Percentiles rank a stretch among this genome's conserved stretches.
These are phyloP conservation scores for Axea sp. DNA, from an alignment of 2,888 invertebrate species.

Conservation along the genomic window DNA sequence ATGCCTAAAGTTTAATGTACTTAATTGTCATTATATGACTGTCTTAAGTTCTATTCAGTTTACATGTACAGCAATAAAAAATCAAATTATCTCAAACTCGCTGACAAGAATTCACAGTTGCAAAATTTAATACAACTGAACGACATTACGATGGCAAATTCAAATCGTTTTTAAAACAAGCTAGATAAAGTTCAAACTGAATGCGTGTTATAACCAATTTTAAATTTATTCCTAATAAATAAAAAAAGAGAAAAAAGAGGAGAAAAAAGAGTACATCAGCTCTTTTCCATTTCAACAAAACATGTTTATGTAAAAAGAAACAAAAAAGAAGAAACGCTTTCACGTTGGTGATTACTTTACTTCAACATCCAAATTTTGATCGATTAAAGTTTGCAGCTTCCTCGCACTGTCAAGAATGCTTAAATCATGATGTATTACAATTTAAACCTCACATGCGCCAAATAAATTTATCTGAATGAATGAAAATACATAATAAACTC, in stretches of 20 bases:
- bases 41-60: background rate
- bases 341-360: constrained; percentile 24
- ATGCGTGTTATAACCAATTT: constrained; percentile 19
- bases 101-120: background rate
- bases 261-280: too few species aligned
- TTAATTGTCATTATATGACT: background rate
- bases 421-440: constrained; percentile 42
- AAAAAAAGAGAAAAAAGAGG: too few species aligned
- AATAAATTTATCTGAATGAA: constrained; percentile 27
- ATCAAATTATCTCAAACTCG: constrained; percentile 1
- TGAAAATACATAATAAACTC: constrained; percentile 18
- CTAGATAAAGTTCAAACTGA: constrained; percentile 16
- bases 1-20: background rate
- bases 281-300: background rate
- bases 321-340: background rate
- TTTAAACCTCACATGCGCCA: constrained; percentile 16
- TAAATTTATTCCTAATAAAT: constrained; percentile 1
- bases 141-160: constrained; percentile 4
- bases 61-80: background rate
- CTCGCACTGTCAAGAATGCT: constrained; percentile 14
- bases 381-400: constrained; percentile 39
- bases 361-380: constrained; percentile 37
- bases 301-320: background rate
- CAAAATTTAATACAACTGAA: constrained; percentile 15
- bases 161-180: constrained; percentile 15